These are phyloP conservation scores for Setophaga coronata DNA, from an alignment of 2,113 vertebrate species.

Conservation along the genomic window DNA sequence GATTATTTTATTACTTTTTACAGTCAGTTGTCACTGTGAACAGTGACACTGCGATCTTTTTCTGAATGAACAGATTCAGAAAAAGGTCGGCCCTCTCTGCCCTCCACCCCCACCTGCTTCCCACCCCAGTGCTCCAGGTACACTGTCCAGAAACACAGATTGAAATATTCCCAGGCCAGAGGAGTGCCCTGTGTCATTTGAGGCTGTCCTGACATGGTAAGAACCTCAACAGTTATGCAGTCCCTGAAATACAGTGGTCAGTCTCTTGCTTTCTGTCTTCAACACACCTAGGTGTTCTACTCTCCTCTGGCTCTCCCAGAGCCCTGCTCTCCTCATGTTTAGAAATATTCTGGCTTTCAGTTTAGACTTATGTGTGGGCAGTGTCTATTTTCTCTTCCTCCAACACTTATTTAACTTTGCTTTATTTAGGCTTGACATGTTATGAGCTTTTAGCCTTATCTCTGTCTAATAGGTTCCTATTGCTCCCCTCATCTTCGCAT, in stretches of 20 bases:
- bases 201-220: not conserved
- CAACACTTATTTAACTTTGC: not conserved
- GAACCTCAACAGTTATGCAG: rapidly evolving
- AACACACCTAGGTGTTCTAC: not conserved
- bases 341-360: not conserved
- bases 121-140: not conserved
- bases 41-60: too few species aligned
- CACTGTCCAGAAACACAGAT: not conserved
- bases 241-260: not conserved
- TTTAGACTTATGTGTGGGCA: not conserved
- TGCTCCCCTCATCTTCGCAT: not conserved
- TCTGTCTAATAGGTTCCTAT: not conserved
- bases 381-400: not conserved
- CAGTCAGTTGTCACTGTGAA: not conserved
- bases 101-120: rapidly evolving
- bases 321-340: not conserved
- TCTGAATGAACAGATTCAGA: not conserved
- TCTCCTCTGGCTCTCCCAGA: not conserved
- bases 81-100: not conserved
- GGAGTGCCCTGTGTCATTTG: not conserved
- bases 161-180: not conserved
- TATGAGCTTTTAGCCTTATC: not conserved
- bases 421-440: not conserved
- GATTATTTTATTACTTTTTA: not conserved
- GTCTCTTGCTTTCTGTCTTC: not conserved